Evolutionary conservation across 2,797 vertebrate genomes (phyloP), one percentile per base, ranked within the genome.

Genomic region (Chelonia mydas): DNA sequence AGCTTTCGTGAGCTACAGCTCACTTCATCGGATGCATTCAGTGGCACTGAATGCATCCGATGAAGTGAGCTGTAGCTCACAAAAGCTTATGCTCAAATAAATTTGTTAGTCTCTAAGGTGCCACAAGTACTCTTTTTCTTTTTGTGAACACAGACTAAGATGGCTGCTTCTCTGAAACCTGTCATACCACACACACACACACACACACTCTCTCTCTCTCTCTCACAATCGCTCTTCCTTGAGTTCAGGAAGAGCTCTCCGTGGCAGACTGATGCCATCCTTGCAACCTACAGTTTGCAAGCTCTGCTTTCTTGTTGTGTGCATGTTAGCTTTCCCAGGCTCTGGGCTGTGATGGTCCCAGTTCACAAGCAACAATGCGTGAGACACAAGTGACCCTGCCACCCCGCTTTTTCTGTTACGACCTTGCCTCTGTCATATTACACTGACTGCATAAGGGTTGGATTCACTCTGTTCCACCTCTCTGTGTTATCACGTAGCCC

Each of bases 391-490:
- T 76, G 88, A 21, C 78, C 0, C 37, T 3, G 50, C 85, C 5
- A 11, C 85, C 72, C 85, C 5, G 84, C 76, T 12, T n/a, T 13
- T 54, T 83, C 41, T 31, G 84, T 6, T 0, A 45, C 4, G 7
- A 0, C 2, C 13, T 80, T 41, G 28, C 54, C 86, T 23, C 19
- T 33, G 19, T 79, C 81, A 41, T 59, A 0, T 47, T 50, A 21
- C 27, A 33, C 11, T 76, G 0, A 6, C 82, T 83, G 84, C 37
- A 11, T 47, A 4, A 31, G 0, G 2, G 45, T 8, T 0, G 15
- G 65, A 33, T 0, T 0, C 45, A 25, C 81, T 10, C 1, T 1
- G 28, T 88, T 82, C 53, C 1, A 0, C 1, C 41, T 77, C 21
- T 5, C 12, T 15, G 10, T 47, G 0, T 92, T 47, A 80, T 77